phyloP scores from a whole-genome alignment of 2,113 vertebrate species.

The Hystrix cristata region DNA sequence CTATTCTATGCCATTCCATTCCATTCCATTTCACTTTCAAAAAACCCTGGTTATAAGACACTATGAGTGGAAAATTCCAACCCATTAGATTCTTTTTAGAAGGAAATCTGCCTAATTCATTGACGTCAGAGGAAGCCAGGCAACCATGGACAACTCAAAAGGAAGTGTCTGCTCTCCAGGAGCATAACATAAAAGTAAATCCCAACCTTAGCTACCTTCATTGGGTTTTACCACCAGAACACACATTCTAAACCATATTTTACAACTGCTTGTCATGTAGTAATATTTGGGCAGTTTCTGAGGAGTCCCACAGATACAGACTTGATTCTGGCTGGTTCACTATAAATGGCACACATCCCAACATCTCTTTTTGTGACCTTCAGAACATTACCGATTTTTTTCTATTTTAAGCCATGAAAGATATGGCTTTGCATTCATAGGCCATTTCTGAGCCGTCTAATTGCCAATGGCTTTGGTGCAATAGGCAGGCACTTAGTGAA shows the following conservation, averaged over 20 bases:
- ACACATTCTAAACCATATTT: background rate
- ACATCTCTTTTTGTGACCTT: constrained; percentile 48
- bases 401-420: constrained; percentile 83
- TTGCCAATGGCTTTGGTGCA: constrained; percentile 64
- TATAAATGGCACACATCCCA: constrained; percentile 12
- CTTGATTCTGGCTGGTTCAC: constrained; percentile 64
- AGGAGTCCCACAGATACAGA: background rate
- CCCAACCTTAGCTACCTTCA: background rate
- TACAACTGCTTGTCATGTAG: background rate
- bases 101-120: constrained; percentile 65
- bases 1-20: background rate
- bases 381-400: constrained; percentile 76
- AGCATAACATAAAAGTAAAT: constrained; percentile 54
- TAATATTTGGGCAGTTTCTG: background rate
- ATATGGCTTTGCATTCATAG: constrained; percentile 59
- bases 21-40: constrained; percentile 23
- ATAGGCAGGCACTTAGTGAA: constrained; percentile 70
- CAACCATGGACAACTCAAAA: constrained; percentile 48
- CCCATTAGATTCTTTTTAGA: constrained; percentile 69
- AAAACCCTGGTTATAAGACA: background rate
- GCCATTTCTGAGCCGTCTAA: constrained; percentile 83
- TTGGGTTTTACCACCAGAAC: background rate
- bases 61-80: constrained; percentile 75
- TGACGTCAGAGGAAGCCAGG: constrained; percentile 76
- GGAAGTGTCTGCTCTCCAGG: constrained; percentile 57